Evolutionary conservation across 2,797 vertebrate species (phyloP).

Genomic region (Octomys mimax): DNA sequence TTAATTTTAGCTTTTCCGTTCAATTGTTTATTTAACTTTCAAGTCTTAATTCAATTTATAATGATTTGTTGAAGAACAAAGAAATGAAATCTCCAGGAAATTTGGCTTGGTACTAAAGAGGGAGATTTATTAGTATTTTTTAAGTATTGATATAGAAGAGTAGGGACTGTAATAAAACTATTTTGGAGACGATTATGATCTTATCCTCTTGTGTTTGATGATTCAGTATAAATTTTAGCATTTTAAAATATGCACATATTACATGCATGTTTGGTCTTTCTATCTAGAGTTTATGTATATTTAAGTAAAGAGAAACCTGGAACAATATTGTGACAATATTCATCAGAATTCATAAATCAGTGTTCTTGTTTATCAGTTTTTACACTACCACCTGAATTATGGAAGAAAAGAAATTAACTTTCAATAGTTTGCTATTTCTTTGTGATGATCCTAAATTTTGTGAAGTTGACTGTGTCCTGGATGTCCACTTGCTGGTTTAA

Average conservation of each 20-base stretch:
- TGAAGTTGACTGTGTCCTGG: not conserved
- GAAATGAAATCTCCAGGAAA: not conserved
- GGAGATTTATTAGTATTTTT: not conserved
- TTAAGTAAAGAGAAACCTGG: not conserved
- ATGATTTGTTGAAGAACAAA: not conserved
- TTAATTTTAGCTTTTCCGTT: not conserved
- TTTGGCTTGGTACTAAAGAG: not conserved
- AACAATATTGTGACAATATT: not conserved
- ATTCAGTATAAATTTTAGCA: not conserved
- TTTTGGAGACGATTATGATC: not conserved
- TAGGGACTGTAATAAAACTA: not conserved
- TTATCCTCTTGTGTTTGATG: not conserved
- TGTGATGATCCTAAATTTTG: slow-evolving; percentile 29
- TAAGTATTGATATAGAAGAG: not conserved
- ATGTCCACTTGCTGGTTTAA: slow-evolving; percentile 51
- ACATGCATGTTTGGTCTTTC: no score
- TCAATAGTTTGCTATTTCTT: not conserved
- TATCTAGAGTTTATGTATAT: no score
- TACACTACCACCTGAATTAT: not conserved
- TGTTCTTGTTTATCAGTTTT: slow-evolving; percentile 5
- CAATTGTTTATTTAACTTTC: not conserved
- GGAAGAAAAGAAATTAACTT: not conserved
- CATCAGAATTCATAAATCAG: not conserved
- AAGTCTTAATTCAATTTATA: not conserved
- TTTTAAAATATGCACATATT: not conserved